Base-by-base conservation (phyloP, 2,113 vertebrate species). In the Neofelis nebulosa region DNA sequence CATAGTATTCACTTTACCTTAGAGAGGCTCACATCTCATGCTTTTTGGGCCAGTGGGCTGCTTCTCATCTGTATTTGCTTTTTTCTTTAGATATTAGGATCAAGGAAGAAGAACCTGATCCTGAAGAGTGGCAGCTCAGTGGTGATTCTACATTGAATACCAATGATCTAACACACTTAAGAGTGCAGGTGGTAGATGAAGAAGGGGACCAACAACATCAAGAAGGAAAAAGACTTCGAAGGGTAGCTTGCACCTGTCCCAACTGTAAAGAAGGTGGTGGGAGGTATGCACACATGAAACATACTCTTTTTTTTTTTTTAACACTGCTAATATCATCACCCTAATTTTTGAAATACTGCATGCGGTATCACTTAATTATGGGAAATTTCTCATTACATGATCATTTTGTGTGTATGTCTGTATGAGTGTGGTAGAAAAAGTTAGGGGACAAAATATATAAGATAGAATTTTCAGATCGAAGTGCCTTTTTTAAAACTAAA, bases 261-360 rank as follows among this genome's bases (percentile, higher is more conserved):
- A 99, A 99, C 99, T 99, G 99, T 98, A 99, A 99, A 99, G 99
- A 99, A 98, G 99, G 99, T 25, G 99, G 99, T 82, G 99, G 99
- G 98, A 99, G 99, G 99, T 99, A 99, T 57, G 99, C 95, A 96
- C 2, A 87, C 25, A 16, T 93, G 93, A 97, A 87, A 23, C 93
- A 86, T 63, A 21, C 14, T 65, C 7, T 80, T 48, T 61, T 61
- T 74, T 80, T 38, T 73, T 65, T 71, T 89, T 74, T 29, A 76
- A 65, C 61, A 92, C 38, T 88, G 31, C 33, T 94, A 78, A 79
- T 97, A 85, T 57, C n/a, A 94, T 90, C 89, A 97, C 5, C 36
- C 68, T 91, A 45, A 69, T 68, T 82, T 96, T 95, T 87, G 36
- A 96, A 91, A 68, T 85, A 61, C 27, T 97, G 87, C 95, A 97